Conservation (phyloP, 2,113 vertebrate genomes). For the Nothocercus julius region DNA sequence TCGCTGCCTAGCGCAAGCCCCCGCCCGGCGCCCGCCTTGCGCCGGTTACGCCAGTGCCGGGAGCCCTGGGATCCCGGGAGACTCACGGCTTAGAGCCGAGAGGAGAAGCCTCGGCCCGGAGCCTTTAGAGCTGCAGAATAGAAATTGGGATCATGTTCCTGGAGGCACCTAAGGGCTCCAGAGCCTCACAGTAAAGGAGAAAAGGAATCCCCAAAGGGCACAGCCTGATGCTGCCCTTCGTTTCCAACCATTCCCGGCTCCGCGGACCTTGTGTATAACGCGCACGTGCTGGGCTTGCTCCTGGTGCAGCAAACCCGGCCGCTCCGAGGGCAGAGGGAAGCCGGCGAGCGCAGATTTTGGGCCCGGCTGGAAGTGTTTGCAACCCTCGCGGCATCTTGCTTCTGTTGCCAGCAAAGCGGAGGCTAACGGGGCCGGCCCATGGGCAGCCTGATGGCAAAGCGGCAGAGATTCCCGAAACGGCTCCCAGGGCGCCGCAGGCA, state of each 20-base stretch:
- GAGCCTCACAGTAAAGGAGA: neutral
- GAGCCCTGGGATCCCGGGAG: neutral
- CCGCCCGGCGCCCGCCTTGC: neutral
- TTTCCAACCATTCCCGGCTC: rapidly evolving
- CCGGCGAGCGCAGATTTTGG: no score
- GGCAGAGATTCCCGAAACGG: neutral
- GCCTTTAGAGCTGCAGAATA: neutral
- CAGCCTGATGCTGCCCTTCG: rapidly evolving
- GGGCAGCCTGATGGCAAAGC: neutral
- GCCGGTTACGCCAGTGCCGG: neutral
- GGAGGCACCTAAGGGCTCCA: neutral
- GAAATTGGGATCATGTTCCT: neutral
- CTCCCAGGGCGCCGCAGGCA: neutral
- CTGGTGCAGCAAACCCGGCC: no score
- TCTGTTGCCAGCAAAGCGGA: neutral
- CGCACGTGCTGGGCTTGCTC: no score
- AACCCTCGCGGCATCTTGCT: neutral
- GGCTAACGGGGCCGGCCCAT: rapidly evolving
- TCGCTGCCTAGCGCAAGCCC: neutral
- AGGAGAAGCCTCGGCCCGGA: neutral
- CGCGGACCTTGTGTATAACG: neutral
- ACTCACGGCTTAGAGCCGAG: neutral
- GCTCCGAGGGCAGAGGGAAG: no score
- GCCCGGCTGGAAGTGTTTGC: no score
- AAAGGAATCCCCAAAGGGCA: neutral